Evolutionary conservation across 2,888 invertebrate genomes (phyloP).

Genomic region (Phengaris arion): DNA sequence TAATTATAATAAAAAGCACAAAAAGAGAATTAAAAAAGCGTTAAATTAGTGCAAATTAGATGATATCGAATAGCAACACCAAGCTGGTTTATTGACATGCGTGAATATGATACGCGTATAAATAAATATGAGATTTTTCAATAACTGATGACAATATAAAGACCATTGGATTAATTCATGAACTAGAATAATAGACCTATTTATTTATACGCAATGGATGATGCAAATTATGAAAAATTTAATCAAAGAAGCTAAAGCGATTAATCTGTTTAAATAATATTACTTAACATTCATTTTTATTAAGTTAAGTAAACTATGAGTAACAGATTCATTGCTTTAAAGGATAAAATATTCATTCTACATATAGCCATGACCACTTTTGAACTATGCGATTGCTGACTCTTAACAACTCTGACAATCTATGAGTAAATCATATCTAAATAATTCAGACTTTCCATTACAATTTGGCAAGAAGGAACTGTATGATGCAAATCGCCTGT

Average conservation of each 20-base stretch:
- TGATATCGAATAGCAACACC: constrained; percentile 55
- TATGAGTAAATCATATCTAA: neutral
- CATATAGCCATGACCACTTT: constrained; percentile 22
- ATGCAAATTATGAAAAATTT: constrained; percentile 37
- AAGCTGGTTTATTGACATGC: constrained; percentile 43
- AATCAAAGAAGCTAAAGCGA: constrained; percentile 35
- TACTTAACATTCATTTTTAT: neutral
- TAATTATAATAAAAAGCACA: constrained; percentile 51
- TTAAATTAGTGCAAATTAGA: constrained; percentile 57
- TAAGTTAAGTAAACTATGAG: neutral
- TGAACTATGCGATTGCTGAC: neutral
- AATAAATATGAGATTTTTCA: constrained; percentile 35
- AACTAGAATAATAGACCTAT: constrained; percentile 30
- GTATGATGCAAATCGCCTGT: no score
- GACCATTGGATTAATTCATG: neutral
- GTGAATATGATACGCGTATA: constrained; percentile 49
- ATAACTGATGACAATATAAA: neutral
- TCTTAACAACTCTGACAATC: neutral
- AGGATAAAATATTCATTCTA: constrained; percentile 16
- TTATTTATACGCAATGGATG: constrained; percentile 34
- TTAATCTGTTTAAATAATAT: constrained; percentile 24
- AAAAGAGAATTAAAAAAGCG: constrained; percentile 56
- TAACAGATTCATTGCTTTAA: neutral
- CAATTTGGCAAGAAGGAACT: neutral
- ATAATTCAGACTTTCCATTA: neutral